These are phyloP conservation scores for Pimephales promelas DNA, from an alignment of 2,113 vertebrate genomes.

Conservation along the genomic window DNA sequence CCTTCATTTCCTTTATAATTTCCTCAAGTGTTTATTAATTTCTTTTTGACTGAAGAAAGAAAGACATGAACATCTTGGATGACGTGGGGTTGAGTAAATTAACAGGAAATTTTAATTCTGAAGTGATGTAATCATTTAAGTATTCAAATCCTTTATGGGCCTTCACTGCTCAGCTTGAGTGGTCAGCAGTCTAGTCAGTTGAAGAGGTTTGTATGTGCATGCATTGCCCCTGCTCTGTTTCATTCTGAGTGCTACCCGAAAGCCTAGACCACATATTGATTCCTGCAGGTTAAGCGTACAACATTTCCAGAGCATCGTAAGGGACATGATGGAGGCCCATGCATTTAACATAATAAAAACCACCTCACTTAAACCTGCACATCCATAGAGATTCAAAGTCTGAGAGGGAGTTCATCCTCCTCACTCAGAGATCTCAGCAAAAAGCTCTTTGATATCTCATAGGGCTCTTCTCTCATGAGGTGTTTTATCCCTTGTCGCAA, in stretches of 20 bases:
- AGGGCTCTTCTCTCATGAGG: slow-evolving; percentile 58
- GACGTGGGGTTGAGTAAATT: no score
- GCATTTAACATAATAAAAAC: slow-evolving; percentile 36
- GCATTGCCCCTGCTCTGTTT: slow-evolving; percentile 45
- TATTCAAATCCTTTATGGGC: neutral
- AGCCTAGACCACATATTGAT: slow-evolving; percentile 41
- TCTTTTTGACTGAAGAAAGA: no score
- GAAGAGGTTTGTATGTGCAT: neutral
- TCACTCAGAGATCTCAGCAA: slow-evolving; percentile 40
- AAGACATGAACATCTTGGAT: no score
- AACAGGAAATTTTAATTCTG: no score
- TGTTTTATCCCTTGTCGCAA: slow-evolving; percentile 51
- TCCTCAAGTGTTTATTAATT: no score
- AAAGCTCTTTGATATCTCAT: slow-evolving; percentile 59
- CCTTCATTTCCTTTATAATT: no score
- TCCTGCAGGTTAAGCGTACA: slow-evolving; percentile 33
- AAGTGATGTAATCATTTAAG: neutral
- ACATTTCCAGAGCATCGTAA: slow-evolving; percentile 30
- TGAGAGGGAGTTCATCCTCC: neutral
- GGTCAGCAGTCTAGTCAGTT: slow-evolving; percentile 3
- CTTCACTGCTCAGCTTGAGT: neutral
- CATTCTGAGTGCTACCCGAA: slow-evolving; percentile 62
- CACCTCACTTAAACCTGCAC: slow-evolving; percentile 10
- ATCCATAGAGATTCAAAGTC: neutral
- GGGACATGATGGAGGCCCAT: slow-evolving; percentile 14